Evolutionary conservation across 2,888 invertebrate species (phyloP).

Genomic region (Netelia virgata): DNA sequence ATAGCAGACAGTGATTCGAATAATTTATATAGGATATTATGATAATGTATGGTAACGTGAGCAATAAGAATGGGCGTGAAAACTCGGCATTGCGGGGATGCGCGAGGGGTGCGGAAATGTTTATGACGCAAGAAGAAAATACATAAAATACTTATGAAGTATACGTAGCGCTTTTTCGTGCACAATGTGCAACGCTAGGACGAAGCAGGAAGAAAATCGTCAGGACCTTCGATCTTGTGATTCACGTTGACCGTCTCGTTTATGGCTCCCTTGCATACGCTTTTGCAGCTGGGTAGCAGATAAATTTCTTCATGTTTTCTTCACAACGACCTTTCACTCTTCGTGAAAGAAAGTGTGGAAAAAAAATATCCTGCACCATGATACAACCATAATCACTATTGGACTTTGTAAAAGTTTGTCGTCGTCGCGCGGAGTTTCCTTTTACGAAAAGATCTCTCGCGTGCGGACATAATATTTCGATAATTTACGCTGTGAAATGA

Average conservation of each 20-base stretch:
- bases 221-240: constrained; percentile 73
- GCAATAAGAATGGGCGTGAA: constrained; percentile 30
- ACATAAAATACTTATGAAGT: not conserved
- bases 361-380: constrained; percentile 1
- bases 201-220: constrained; percentile 32
- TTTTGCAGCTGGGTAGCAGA: not conserved
- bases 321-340: constrained; percentile 47
- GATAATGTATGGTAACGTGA: constrained; percentile 7
- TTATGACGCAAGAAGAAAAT: not conserved
- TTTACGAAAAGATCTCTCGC: not conserved
- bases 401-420: constrained; percentile 6
- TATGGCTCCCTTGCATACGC: not conserved
- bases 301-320: constrained; percentile 6
- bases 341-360: constrained; percentile 34
- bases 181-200: constrained; percentile 19
- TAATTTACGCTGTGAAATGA: not conserved
- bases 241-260: constrained; percentile 11
- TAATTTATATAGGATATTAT: constrained; percentile 30
- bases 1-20: not conserved
- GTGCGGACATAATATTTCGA: not conserved
- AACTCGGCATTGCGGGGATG: not conserved
- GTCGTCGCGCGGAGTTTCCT: not conserved
- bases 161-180: not conserved
- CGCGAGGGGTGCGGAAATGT: not conserved
- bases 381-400: not conserved